Base-by-base conservation (phyloP, 2,888 invertebrate species). In the Archaeoteleia sp. region DNA sequence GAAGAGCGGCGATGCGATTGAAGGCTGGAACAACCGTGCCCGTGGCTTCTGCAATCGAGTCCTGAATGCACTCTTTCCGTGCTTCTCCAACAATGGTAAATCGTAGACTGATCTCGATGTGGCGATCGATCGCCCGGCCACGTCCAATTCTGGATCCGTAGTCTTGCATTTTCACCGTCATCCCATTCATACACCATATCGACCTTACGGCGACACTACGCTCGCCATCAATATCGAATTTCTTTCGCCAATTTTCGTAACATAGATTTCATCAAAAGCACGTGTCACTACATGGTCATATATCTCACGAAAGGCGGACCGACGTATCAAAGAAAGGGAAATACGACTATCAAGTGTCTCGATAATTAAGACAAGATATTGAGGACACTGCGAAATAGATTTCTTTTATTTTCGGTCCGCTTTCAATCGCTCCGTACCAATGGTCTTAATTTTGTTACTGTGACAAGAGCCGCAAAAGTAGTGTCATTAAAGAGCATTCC, bases 81-180 rank as follows among this genome's bases (percentile, higher is more conserved):
- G 84, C 79, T 83, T 84, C 81, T 81, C 79, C 74, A 82, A 80
- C 76, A 83, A 83, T 81, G 85, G 85, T 85, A 85, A 84, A 85
- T 83, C 81, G 72, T 81, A 80, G 78, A 79, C 71, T 72, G 74
- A 74, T 70, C 67, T 63, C 57, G 60, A 29, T 46, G 53, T 55
- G 63, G 51, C 46, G 46, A 54, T 32, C 51, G 48, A 51, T 40
- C 29, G 29, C 40, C 30, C 29, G 32, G 48, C 40, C 32, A 46
- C 42, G 48, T 29, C 48, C 62, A 54, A 54, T 13, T 55, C 48
- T 51, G 67, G 55, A 60, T 48, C 53, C 60, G 46, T 67, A 62
- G 58, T 60, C 62, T 67, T 51, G 54, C 62, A 62, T 42, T 53
- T 62, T 58, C 66, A 66, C 42, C 69, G 43, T 51, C 70, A 70